These are phyloP conservation scores for Temnothorax nylanderi DNA, from an alignment of 1,140 invertebrate genomes.

Conservation along the genomic window DNA sequence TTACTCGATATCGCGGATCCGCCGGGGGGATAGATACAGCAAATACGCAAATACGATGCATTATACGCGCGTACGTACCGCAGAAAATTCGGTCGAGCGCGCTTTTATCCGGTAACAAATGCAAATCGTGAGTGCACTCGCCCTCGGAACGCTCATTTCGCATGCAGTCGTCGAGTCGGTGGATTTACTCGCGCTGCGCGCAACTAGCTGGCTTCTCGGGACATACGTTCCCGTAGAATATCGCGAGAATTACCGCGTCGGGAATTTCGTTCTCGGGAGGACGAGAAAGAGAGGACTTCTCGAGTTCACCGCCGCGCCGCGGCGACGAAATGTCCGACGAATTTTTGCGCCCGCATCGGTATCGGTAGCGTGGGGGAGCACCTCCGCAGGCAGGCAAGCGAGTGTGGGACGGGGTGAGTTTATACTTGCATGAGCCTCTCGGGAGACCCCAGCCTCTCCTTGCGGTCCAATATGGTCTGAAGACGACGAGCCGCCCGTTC, in stretches of 20 bases:
- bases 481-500: slow-evolving; percentile 6
- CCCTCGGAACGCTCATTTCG: slow-evolving; percentile 8
- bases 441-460: slow-evolving; percentile 66
- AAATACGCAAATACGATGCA: neutral
- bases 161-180: slow-evolving; percentile 15
- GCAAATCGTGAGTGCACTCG: slow-evolving; percentile 3
- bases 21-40: neutral
- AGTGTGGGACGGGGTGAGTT: slow-evolving; percentile 31
- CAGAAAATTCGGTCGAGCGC: slow-evolving; percentile 27
- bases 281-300: neutral
- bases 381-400: neutral
- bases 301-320: neutral
- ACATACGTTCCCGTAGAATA: neutral
- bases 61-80: neutral
- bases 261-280: slow-evolving; percentile 6
- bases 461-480: slow-evolving; percentile 72
- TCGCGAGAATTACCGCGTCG: neutral
- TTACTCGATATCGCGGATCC: neutral
- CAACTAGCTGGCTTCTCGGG: neutral
- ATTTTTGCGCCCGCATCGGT: slow-evolving; percentile 49
- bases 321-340: slow-evolving; percentile 34
- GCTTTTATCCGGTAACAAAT: neutral
- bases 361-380: slow-evolving; percentile 16
- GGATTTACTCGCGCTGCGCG: slow-evolving; percentile 34
- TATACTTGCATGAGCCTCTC: slow-evolving; percentile 72